Evolutionary conservation across 2,797 vertebrate genomes (phyloP).

Genomic region (Psittacula echo): DNA sequence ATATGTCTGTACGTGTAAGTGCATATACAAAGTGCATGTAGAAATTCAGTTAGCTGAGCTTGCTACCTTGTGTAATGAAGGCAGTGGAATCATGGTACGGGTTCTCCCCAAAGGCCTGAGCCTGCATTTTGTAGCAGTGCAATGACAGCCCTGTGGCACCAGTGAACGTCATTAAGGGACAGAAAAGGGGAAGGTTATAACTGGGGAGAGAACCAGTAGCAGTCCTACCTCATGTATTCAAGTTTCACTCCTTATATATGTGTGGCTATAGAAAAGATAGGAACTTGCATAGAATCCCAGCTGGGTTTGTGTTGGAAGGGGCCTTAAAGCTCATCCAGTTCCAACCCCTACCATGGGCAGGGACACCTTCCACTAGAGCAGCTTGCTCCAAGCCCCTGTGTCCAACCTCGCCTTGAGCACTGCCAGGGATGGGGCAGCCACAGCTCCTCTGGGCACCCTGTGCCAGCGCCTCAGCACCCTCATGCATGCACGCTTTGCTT

Average conservation of each 20-base stretch:
- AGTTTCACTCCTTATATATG: neutral
- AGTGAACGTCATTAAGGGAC: fast-evolving
- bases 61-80: neutral
- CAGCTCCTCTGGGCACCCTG: neutral
- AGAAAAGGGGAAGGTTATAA: neutral
- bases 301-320: neutral
- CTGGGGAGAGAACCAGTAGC: neutral
- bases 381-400: neutral
- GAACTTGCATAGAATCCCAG: neutral
- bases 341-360: fast-evolving
- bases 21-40: neutral
- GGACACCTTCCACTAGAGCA: neutral
- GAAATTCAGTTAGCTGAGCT: neutral
- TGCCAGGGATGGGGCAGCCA: neutral
- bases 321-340: neutral
- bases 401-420: neutral
- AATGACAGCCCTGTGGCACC: neutral
- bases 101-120: neutral
- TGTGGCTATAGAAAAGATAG: neutral
- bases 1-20: neutral
- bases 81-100: neutral
- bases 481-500: fast-evolving
- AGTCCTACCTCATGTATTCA: neutral
- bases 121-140: neutral
- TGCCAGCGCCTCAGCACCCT: neutral